Conservation (phyloP, 2,113 vertebrate genomes). For the Colaptes auratus region DNA sequence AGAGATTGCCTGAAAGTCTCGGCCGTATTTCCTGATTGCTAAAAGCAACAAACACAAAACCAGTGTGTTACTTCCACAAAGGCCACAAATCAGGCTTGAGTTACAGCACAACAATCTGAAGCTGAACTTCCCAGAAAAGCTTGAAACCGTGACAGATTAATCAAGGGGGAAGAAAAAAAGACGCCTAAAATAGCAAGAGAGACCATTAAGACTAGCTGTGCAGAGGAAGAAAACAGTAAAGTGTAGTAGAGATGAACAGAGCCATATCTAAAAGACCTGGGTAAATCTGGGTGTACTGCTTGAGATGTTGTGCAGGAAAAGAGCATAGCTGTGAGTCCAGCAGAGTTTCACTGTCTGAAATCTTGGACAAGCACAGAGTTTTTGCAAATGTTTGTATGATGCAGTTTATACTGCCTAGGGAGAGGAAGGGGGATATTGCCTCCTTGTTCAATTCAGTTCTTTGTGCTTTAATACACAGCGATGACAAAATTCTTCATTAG, state of each 20-base stretch:
- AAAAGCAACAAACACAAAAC: conserved; percentile 17
- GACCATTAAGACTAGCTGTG: not conserved
- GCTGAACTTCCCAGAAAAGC: not conserved
- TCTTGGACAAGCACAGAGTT: not conserved
- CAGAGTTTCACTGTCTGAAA: not conserved
- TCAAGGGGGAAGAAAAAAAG: not conserved
- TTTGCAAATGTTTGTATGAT: not conserved
- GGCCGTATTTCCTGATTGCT: conserved; percentile 96
- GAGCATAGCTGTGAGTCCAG: not conserved
- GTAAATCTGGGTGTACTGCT: not conserved
- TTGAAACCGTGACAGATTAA: not conserved
- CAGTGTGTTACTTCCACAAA: conserved; percentile 1
- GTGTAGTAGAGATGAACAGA: not conserved
- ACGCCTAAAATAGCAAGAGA: not conserved
- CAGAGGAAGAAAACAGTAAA: not conserved
- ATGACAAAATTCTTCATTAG: not conserved
- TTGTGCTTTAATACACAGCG: not conserved
- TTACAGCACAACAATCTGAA: not conserved
- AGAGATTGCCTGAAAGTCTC: conserved; percentile 96
- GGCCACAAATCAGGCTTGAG: not conserved
- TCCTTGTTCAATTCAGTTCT: not conserved
- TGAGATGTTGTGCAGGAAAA: not conserved
- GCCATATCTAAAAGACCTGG: not conserved
- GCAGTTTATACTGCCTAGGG: not conserved
- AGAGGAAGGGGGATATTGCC: not conserved